Evolutionary conservation across 2,888 invertebrate species (phyloP), one percentile per base, ranked within the genome.

Genomic region (Thyatira batis): DNA sequence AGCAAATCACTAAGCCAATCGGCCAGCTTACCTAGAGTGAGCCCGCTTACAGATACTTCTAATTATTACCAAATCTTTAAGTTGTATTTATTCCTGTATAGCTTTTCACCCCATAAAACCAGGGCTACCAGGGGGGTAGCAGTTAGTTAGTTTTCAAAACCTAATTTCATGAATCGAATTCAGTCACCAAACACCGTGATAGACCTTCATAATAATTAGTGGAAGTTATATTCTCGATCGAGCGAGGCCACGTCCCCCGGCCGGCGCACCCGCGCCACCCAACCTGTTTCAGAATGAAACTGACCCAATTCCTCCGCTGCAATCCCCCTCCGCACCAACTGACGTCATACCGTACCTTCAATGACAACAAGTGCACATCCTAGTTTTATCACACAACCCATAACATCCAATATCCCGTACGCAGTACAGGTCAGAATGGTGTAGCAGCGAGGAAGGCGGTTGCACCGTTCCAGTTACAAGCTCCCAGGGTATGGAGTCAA

Each of bases 211-310:
- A 73, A 78, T 81, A 76, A 82, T 80, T 76, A 76, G 62, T 71
- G 60, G 63, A 58, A 73, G 65, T 73, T 73, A 73, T 79, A 82
- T 84, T 80, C 60, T 69, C 73, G 72, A 85, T 83, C 79, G 80
- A 80, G 63, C 76, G 68, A 57, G 62, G 60, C 60, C 75, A 50
- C 67, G 61, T 70, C 71, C 68, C 72, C 59, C 67, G 59, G 71
- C 73, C 73, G 71, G 67, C 69, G 57, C 73, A 63, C 69, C 66
- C 78, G 75, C 69, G 75, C 63, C 70, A 53, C 73, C 76, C 67
- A 83, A 83, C 89, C 89, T 92, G 92, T 93, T 93, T 93, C 92
- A 93, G 94, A 94, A 94, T 94, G 94, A 93, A 94, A 93, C 92
- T 93, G 93, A 92, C 93, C 93, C 85, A 92, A 91, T 93, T 93